Base-by-base conservation (phyloP, 1,140 invertebrate species). In the Bombus ignitus region DNA sequence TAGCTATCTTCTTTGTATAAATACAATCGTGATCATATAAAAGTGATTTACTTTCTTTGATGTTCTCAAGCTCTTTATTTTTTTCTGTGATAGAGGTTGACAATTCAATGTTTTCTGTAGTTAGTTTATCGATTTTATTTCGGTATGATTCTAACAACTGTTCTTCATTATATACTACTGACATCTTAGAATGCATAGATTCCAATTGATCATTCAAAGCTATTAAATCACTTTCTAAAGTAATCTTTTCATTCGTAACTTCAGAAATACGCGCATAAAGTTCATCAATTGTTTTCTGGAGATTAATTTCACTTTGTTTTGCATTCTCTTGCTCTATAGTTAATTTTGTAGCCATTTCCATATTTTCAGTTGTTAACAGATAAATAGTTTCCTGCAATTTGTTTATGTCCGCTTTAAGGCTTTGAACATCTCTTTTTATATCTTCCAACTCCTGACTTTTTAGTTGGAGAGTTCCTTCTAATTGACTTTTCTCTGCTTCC, bases 351-450 rank as follows among this genome's bases (percentile, higher is more conserved):
- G 91, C 86, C 53, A 94, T 83, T 9, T 93, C 92, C 25, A 86
- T 88, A 87, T 95, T 95, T 79, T 95, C 94, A 5, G 82, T 92
- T 3, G 88, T 94, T 12, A 95, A 84, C 22, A 89, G 42, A 75
- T 76, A 81, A 78, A 95, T 87, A 1, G 94, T 94, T 81, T 92
- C 65, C 39, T 94, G 72, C 8, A 95, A 78, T 10, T 89, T 90
- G 37, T 90, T 85, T 57, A 95, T 92, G 44, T 89, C 93, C 3
- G 87, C 57, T 81, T 92, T 94, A 22, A 95, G 88, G 25, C 90
- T 89, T 22, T 47, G 80, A 32, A 95, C 66, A 37, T 85, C 91
- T 13, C 82, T 91, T 47, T 92, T 91, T 32, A 95, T 92, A 47
- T 94, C 94, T 2, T 92, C 92, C n/a, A 86, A 82, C 80, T 94